Evolutionary conservation across 2,797 vertebrate species (phyloP).

Genomic region (Anabacerthia variegaticeps): DNA sequence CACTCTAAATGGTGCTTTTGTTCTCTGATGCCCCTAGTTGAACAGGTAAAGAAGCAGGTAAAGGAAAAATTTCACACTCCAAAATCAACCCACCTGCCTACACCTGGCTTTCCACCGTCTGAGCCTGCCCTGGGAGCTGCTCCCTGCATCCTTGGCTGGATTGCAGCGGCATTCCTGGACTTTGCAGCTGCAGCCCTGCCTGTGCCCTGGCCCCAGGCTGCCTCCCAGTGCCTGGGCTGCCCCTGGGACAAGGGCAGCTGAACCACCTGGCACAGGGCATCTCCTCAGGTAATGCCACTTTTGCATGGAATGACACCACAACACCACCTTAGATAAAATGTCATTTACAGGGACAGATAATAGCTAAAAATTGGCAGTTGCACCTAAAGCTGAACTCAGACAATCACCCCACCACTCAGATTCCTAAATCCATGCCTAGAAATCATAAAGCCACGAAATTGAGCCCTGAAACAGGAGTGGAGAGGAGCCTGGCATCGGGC

Average conservation of each 20-base stretch:
- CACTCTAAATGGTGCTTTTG: not conserved
- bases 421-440: not conserved
- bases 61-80: not conserved
- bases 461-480: not conserved
- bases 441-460: not conserved
- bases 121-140: not conserved
- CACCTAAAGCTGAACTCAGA: not conserved
- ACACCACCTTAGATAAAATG: not conserved
- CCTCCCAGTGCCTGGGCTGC: not conserved
- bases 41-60: not conserved
- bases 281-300: not conserved
- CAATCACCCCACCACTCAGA: not conserved
- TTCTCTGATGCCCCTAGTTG: not conserved
- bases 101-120: not conserved
- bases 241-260: not conserved
- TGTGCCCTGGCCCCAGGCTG: rapidly evolving
- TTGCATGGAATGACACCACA: rapidly evolving
- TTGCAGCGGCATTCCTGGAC: not conserved
- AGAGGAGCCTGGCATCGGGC: not conserved
- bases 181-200: not conserved
- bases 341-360: not conserved
- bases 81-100: not conserved
- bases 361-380: not conserved
- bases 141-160: not conserved
- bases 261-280: not conserved